Base-by-base conservation (phyloP, 2,888 invertebrate species). In the Bellardia pandia region DNA sequence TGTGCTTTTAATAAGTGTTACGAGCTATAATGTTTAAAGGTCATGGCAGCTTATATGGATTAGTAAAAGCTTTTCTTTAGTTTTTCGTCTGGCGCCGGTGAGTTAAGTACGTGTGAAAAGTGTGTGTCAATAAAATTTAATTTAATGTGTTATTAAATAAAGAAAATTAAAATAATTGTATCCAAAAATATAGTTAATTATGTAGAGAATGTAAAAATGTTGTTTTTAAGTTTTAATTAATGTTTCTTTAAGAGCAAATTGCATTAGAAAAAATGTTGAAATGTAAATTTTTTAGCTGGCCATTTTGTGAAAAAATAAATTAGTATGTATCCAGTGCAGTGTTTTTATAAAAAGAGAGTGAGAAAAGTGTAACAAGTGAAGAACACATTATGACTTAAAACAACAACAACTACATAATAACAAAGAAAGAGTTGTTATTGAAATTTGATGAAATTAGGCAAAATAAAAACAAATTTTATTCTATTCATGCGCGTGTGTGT, bases 61-160 rank as follows among this genome's bases (percentile, higher is more conserved):
- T 56, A 48, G n/a, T 37, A n/a, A 60, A 60, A 60, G 60, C 33
- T 74, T 33, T 48, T 62, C 48, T 13, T 45, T 62, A 48, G 62
- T 75, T 48, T 6, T 4, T 60, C 9, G 14, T 14, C 42, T 23
- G 72, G 2, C 14, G 42, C 30, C 23, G 45, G 14, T 45, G 3
- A 23, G 60, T 58, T 60, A 42, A 48, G 42, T 33, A 9, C 58
- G 58, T 11, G 6, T 42, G 5, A 14, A 37, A 13, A 23, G 13
- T 14, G 1, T n/a, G 30, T 23, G 9, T 16, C 4, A 16, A n/a
- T 48, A 4, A 33, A 62, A 60, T n/a, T 42, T 4, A 9, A 14
- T 72, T n/a, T 58, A 72, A 58, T 60, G 33, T 45, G n/a, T 45
- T 60, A 40, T n/a, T 71, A 72, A 72, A 45, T 74, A 60, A 74